These are phyloP conservation scores for Chaetodon trifascialis DNA, from an alignment of 2,113 vertebrate species.

Conservation along the genomic window DNA sequence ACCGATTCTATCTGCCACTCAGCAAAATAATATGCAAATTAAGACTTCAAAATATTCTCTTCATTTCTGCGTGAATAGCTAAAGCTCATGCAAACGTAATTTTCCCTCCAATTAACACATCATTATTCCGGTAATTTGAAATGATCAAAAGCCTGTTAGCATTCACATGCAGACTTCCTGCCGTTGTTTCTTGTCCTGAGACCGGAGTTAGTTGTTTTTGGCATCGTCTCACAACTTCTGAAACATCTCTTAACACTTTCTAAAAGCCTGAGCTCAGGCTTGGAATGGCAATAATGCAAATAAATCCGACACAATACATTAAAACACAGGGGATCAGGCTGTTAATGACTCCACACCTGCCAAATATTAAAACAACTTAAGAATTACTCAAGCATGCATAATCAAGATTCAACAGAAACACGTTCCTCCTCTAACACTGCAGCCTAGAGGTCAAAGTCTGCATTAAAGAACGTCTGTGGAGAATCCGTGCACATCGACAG, in stretches of 20 bases:
- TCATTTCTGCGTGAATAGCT: constrained; percentile 33
- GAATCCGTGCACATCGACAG: constrained; percentile 21
- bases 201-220: constrained; percentile 24
- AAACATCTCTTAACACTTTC: constrained; percentile 17
- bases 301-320: constrained; percentile 9
- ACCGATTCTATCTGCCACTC: constrained; percentile 18
- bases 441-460: background rate
- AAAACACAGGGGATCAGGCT: background rate
- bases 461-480: constrained; percentile 4
- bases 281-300: constrained; percentile 20
- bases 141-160: constrained; percentile 24
- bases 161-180: constrained; percentile 49
- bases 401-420: constrained; percentile 22
- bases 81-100: constrained; percentile 37
- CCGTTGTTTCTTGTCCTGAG: constrained; percentile 54
- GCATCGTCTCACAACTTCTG: background rate
- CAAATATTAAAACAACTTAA: constrained; percentile 22
- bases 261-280: background rate
- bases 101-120: constrained; percentile 33
- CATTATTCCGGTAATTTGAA: constrained; percentile 29
- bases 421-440: constrained; percentile 41
- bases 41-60: constrained; percentile 1
- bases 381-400: constrained; percentile 50
- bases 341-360: constrained; percentile 20
- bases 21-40: constrained; percentile 40